Base-by-base conservation (phyloP, 2,888 invertebrate species). In the Cacoxenus indagator region DNA sequence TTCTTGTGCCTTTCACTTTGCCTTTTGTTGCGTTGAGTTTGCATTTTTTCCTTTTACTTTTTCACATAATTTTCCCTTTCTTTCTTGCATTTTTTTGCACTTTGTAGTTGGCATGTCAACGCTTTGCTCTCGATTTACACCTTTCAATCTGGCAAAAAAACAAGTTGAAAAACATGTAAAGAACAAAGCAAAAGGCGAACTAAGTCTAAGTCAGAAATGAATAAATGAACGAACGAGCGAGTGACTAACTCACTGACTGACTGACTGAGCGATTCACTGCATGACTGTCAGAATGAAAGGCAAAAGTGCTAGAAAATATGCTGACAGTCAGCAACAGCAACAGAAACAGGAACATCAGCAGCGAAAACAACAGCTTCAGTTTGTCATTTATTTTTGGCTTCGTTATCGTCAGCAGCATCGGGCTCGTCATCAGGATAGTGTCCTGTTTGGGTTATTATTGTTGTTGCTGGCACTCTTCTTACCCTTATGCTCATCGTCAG, bases 361-460 rank as follows among this genome's bases (percentile, higher is more conserved):
- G n/a, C n/a, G n/a, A n/a, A n/a, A 37, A 17, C 2, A 61, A 45
- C 31, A 55, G 19, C 27, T 24, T 55, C 55, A 55, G 55, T 55
- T 55, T 29, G 31, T 48, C 45, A 48, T 64, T 27, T 64, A 27
- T 64, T 27, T 64, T 48, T 48, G 69, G 57, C 64, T 70, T 67
- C 64, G 69, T 67, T 73, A 67, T 67, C 66, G 70, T 65, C 75
- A 71, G 70, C 74, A 73, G 67, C 77, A 75, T 76, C 76, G 76
- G 70, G 68, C 65, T 76, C 80, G 70, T 78, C 80, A 81, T 76
- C 78, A 74, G 70, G n/a, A n/a, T n/a, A n/a, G n/a, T 70, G 72
- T 75, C 79, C 77, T 45, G 43, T 14, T 9, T 24, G 11, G 22
- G 45, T 37, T 24, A 76, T 71, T 75, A 64, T 70, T 64, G 68